Conservation (phyloP, 2,797 vertebrate genomes). For the Danio jaintianensis region DNA sequence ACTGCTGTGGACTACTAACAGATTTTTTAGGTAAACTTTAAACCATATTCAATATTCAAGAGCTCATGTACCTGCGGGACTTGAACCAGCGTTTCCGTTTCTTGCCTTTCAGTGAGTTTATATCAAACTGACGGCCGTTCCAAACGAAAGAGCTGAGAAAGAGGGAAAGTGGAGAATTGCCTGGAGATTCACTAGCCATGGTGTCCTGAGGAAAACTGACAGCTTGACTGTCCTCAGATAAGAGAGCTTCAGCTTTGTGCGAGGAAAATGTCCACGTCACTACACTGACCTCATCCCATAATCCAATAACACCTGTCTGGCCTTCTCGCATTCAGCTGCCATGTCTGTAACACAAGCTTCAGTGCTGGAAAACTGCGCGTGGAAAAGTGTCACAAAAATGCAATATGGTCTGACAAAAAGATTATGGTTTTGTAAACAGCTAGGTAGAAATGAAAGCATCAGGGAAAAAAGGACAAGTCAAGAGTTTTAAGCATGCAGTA, state of each 20-base stretch:
- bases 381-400: not conserved
- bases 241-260: conserved; percentile 39
- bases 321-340: conserved; percentile 27
- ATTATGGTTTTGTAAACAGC: not conserved
- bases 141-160: conserved; percentile 70
- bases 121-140: conserved; percentile 63
- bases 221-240: conserved; percentile 24
- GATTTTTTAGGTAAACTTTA: not conserved
- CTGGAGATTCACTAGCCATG: conserved; percentile 36
- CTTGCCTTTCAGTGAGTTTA: conserved; percentile 72
- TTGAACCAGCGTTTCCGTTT: conserved; percentile 82
- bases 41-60: not conserved
- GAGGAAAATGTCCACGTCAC: conserved; percentile 52
- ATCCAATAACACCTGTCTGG: conserved; percentile 60
- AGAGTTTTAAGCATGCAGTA: not conserved
- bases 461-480: not conserved
- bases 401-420: not conserved
- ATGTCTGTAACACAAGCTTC: conserved; percentile 1
- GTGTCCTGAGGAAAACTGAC: conserved; percentile 16
- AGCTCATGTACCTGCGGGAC: conserved; percentile 82
- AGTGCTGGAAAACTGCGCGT: not conserved
- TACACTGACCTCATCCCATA: conserved; percentile 55
- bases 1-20: not conserved
- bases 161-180: conserved; percentile 67
- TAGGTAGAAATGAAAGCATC: not conserved